Percentiles rank a stretch among this genome's conserved stretches.
These are phyloP conservation scores for Melanerpes aurifrons DNA, from an alignment of 2,113 vertebrate species.

Conservation along the genomic window DNA sequence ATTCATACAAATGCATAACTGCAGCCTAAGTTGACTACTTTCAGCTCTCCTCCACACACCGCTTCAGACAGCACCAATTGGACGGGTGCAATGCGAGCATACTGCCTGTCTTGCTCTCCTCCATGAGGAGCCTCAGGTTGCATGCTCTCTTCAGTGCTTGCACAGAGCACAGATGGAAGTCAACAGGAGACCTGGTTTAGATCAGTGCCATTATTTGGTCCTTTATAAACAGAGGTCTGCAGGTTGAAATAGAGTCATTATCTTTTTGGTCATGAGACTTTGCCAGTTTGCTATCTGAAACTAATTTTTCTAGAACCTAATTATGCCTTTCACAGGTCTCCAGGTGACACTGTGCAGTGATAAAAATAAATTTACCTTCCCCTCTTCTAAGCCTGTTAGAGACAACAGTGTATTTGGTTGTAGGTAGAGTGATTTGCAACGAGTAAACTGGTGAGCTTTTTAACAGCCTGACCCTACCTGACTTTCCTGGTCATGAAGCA, in stretches of 20 bases:
- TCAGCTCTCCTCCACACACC: neutral
- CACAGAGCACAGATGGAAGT: neutral
- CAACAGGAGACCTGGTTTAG: neutral
- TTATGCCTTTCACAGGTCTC: neutral
- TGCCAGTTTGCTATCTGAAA: neutral
- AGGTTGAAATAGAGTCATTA: neutral
- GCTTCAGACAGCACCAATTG: neutral
- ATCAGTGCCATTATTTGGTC: neutral
- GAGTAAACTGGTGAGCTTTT: neutral
- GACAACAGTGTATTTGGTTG: neutral
- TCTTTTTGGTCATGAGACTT: neutral
- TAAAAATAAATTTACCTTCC: neutral
- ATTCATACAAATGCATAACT: neutral
- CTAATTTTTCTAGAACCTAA: neutral
- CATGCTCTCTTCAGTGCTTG: neutral
- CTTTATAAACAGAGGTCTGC: neutral
- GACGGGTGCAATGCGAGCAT: neutral
- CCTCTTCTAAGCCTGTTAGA: neutral
- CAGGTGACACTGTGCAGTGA: neutral
- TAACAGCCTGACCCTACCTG: neutral
- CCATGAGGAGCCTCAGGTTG: neutral
- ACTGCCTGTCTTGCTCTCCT: neutral
- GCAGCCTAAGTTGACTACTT: neutral
- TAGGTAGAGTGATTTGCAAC: neutral
- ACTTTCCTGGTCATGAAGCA: neutral